These are phyloP conservation scores for Therioaphis trifolii DNA, from an alignment of 2,888 invertebrate species.

Conservation along the genomic window DNA sequence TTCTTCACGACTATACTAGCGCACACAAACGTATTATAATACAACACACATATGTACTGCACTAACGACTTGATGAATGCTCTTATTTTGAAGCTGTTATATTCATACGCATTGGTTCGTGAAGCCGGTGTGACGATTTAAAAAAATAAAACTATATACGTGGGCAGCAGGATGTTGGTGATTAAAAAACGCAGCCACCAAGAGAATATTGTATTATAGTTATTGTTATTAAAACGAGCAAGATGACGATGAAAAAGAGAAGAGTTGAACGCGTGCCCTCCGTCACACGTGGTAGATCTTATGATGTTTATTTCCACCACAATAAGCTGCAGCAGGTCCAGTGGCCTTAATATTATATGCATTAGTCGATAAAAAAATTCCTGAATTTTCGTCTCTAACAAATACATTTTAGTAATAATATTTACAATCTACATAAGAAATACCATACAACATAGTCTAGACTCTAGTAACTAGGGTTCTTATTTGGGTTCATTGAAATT, in stretches of 20 bases:
- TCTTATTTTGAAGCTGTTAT: constrained; percentile 51
- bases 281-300: constrained; percentile 53
- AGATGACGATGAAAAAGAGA: constrained; percentile 48
- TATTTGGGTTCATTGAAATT: no score
- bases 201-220: constrained; percentile 54
- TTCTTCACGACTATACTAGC: no score
- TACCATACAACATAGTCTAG: no score
- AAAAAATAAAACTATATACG: constrained; percentile 40
- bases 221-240: constrained; percentile 47
- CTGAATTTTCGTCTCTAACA: no score
- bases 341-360: neutral
- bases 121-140: constrained; percentile 59
- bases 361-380: no score
- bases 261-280: constrained; percentile 52
- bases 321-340: neutral
- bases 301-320: constrained; percentile 47
- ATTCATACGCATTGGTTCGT: constrained; percentile 57
- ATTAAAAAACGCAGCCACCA: constrained; percentile 58
- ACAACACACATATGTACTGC: neutral
- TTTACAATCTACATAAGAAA: no score
- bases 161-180: constrained; percentile 54
- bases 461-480: no score
- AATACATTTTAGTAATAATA: no score
- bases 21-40: neutral
- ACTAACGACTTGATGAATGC: constrained; percentile 46